These are phyloP conservation scores for Pseudococcus jackbeardsleyi DNA, from an alignment of 2,888 invertebrate species.

Conservation along the genomic window DNA sequence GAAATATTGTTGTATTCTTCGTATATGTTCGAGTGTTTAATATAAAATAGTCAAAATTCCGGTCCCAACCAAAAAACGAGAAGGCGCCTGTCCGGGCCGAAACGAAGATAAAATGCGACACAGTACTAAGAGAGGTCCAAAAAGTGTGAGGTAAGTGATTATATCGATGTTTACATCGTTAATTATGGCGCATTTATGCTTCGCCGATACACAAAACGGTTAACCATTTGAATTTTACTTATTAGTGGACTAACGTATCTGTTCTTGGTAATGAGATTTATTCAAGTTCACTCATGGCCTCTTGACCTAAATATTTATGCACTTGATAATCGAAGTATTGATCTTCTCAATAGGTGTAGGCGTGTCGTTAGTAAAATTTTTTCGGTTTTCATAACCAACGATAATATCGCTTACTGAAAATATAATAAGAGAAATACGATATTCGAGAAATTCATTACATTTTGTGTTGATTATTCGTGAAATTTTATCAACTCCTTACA, in stretches of 20 bases:
- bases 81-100: constrained; percentile 81
- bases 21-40: constrained; percentile 60
- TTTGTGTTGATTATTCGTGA: background rate
- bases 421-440: background rate
- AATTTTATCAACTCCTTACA: constrained; percentile 15
- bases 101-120: constrained; percentile 78
- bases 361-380: constrained; percentile 57
- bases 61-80: constrained; percentile 86
- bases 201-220: background rate
- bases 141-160: constrained; percentile 57
- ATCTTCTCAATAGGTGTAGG: constrained; percentile 56
- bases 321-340: constrained; percentile 62
- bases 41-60: constrained; percentile 80
- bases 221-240: background rate
- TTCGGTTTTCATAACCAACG: constrained; percentile 17
- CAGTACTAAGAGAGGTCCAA: constrained; percentile 84
- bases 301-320: constrained; percentile 61
- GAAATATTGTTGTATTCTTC: constrained; percentile 21
- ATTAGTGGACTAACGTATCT: background rate
- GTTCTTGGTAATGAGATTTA: constrained; percentile 59
- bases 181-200: background rate
- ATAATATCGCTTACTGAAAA: background rate
- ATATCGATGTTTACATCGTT: background rate
- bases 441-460: background rate
- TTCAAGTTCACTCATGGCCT: constrained; percentile 64